A percentile compares a stretch with the other conserved stretches of the same genome.
Conservation (phyloP, 2,113 vertebrate species). For the Zapus hudsonius region DNA sequence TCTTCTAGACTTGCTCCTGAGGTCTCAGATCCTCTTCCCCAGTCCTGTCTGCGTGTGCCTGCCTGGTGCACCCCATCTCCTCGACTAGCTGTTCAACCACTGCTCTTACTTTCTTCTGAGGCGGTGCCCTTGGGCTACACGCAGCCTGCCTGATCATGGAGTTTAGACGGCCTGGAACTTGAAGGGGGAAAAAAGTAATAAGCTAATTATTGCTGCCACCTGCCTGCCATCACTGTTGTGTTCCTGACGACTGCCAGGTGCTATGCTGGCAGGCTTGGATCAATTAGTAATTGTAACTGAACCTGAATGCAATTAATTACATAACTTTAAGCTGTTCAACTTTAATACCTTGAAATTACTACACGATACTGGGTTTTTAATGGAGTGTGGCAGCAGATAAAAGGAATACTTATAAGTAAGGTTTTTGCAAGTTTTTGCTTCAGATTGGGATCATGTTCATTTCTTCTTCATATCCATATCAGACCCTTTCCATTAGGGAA, state of each 20-base stretch:
- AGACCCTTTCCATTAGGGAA: background rate
- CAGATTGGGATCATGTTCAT: background rate
- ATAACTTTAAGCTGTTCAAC: conserved; percentile 59
- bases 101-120: background rate
- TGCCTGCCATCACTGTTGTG: background rate
- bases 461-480: background rate
- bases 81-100: too few relatives aligned
- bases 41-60: background rate
- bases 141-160: background rate
- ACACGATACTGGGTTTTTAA: background rate
- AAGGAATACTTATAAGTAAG: background rate
- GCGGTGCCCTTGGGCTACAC: background rate
- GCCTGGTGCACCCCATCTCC: background rate
- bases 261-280: conserved; percentile 52
- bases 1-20: background rate
- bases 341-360: conserved; percentile 53
- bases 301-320: conserved; percentile 65
- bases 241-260: conserved; percentile 54
- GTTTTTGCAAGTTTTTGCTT: background rate
- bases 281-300: conserved; percentile 65
- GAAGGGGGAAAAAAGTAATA: background rate
- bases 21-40: background rate
- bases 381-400: background rate
- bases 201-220: conserved; percentile 67
- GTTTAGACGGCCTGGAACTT: conserved; percentile 48